Conservation (phyloP, 2,797 vertebrate species). For the Enteromius viviparus region DNA sequence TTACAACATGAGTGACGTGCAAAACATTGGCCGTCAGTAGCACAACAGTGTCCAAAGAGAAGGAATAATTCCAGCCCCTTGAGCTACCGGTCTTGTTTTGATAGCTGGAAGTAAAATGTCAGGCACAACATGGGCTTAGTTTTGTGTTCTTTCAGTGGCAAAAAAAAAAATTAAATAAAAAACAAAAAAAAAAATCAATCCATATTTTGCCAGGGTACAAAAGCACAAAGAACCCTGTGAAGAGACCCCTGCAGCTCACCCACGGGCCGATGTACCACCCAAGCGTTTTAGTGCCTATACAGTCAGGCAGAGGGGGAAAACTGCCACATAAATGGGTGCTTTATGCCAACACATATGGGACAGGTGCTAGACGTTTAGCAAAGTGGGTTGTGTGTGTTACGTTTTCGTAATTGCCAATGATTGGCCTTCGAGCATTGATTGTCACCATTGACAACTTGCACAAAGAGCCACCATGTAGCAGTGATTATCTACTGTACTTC, state of each 20-base stretch:
- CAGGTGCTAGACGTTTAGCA: constrained; percentile 1
- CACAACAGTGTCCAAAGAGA: constrained; percentile 60
- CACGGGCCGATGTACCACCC: constrained; percentile 47
- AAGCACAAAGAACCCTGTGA: constrained; percentile 64
- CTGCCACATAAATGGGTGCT: not conserved
- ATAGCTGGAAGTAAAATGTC: constrained; percentile 65
- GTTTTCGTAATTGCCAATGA: constrained; percentile 46
- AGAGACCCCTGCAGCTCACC: constrained; percentile 51
- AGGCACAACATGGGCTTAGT: constrained; percentile 57
- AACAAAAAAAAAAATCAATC: constrained; percentile 57
- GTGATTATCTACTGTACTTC: constrained; percentile 12
- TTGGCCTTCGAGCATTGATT: constrained; percentile 52
- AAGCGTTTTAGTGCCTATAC: constrained; percentile 32
- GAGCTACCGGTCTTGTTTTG: constrained; percentile 55
- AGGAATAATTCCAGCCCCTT: constrained; percentile 56
- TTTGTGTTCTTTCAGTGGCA: constrained; percentile 61
- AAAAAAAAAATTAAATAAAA: too few species aligned
- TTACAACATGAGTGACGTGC: constrained; percentile 58
- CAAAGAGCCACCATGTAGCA: constrained; percentile 30
- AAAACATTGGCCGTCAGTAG: constrained; percentile 58
- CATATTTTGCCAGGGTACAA: constrained; percentile 61
- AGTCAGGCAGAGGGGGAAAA: constrained; percentile 8
- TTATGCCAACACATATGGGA: constrained; percentile 25
- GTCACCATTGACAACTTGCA: constrained; percentile 46
- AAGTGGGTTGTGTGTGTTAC: constrained; percentile 25